Percentiles rank a stretch among this genome's conserved stretches.
Conservation (phyloP, 1,140 invertebrate genomes). For the Drosophila seguyi region DNA sequence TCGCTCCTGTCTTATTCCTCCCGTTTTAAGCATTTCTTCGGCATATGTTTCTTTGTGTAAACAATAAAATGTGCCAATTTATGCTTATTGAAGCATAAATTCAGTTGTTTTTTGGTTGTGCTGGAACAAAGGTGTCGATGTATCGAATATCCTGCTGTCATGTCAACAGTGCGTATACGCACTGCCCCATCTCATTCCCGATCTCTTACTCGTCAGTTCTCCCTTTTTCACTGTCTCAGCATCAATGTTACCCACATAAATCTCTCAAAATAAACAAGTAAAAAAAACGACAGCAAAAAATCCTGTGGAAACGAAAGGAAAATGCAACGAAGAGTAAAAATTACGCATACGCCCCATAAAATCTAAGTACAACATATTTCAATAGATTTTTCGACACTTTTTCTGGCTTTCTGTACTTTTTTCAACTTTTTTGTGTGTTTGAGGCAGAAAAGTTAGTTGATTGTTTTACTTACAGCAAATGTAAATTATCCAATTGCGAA, state of each 20-base stretch:
- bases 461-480: conserved; percentile 85
- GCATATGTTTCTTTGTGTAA: conserved; percentile 64
- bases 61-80: conserved; percentile 73
- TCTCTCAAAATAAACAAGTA: conserved; percentile 59
- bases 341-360: conserved; percentile 83
- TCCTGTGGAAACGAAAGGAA: conserved; percentile 58
- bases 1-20: not conserved
- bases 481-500: conserved; percentile 83
- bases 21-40: conserved; percentile 53
- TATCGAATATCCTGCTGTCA: conserved; percentile 37
- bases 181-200: conserved; percentile 30
- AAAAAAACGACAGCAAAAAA: conserved; percentile 12
- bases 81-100: conserved; percentile 77
- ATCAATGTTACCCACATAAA: conserved; percentile 74
- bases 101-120: conserved; percentile 34
- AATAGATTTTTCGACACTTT: conserved; percentile 82
- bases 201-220: not conserved
- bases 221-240: conserved; percentile 19
- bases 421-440: conserved; percentile 20
- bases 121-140: conserved; percentile 54
- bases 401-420: conserved; percentile 38
- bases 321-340: conserved; percentile 82
- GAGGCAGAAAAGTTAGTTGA: conserved; percentile 6
- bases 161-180: conserved; percentile 58
- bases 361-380: conserved; percentile 83